Percentiles rank a stretch among this genome's conserved stretches.
These are phyloP conservation scores for Axea sp. DNA, from an alignment of 2,888 invertebrate genomes.

Conservation along the genomic window DNA sequence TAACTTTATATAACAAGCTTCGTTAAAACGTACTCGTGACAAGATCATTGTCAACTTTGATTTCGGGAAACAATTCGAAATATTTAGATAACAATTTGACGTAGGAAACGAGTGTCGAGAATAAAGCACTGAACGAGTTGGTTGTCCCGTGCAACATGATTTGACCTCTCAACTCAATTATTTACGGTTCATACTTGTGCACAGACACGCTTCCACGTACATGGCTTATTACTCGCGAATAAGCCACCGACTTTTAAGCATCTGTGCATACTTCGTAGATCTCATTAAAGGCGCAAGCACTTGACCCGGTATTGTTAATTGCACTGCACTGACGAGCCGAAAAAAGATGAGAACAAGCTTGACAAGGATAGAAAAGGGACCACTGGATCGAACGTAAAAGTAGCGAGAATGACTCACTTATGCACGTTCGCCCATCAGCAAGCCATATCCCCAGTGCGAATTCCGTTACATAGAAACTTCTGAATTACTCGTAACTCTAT, in stretches of 20 bases:
- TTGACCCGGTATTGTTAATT: slow-evolving; percentile 65
- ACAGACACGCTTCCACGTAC: slow-evolving; percentile 28
- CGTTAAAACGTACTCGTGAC: too few species aligned
- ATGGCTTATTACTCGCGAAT: slow-evolving; percentile 58
- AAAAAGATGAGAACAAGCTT: slow-evolving; percentile 54
- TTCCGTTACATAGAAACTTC: too few species aligned
- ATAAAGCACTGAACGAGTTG: slow-evolving; percentile 25
- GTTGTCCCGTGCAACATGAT: slow-evolving; percentile 41
- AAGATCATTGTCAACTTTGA: too few species aligned
- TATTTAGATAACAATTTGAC: too few species aligned
- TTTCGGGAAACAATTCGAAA: too few species aligned
- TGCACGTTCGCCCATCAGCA: slow-evolving; percentile 62
- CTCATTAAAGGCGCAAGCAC: slow-evolving; percentile 62
- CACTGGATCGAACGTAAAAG: slow-evolving; percentile 61
- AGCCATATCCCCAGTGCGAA: too few species aligned
- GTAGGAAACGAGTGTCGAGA: slow-evolving; percentile 14
- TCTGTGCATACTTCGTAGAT: slow-evolving; percentile 60
- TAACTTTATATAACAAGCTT: too few species aligned
- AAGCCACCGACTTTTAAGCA: slow-evolving; percentile 61
- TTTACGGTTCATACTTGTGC: slow-evolving; percentile 36
- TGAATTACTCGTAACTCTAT: too few species aligned
- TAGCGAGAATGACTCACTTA: slow-evolving; percentile 60
- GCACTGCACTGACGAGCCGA: slow-evolving; percentile 54
- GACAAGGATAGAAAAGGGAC: slow-evolving; percentile 50
- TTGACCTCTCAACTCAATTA: slow-evolving; percentile 50